Evolutionary conservation across 2,113 vertebrate species (phyloP).

Genomic region (Hyaena hyaena): DNA sequence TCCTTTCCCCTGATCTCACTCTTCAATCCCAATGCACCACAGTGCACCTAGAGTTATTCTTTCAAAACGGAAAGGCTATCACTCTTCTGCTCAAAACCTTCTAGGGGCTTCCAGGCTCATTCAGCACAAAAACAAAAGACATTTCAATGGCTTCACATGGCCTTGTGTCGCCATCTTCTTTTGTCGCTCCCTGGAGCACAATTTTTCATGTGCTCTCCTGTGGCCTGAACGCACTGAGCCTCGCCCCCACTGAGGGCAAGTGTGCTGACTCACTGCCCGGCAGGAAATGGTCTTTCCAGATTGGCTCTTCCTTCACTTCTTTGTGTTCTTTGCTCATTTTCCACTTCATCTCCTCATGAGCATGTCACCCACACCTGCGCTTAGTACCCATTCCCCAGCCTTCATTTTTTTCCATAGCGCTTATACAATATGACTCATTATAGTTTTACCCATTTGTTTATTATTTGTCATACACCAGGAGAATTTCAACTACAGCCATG

Average conservation of each 20-base stretch:
- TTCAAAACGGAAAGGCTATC: neutral
- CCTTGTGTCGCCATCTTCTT: neutral
- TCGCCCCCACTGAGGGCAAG: accelerated
- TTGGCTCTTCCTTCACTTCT: neutral
- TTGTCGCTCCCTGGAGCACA: neutral
- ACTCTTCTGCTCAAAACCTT: neutral
- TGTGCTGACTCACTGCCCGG: accelerated
- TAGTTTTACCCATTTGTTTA: neutral
- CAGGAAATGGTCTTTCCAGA: neutral
- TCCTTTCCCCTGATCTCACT: neutral
- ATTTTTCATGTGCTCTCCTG: neutral
- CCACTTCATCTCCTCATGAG: neutral
- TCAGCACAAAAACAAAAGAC: neutral
- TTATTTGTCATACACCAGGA: neutral
- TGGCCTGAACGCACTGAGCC: neutral
- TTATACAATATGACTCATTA: neutral
- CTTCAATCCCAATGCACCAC: accelerated
- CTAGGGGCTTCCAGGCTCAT: neutral
- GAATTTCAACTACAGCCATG: neutral
- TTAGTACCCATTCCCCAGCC: accelerated
- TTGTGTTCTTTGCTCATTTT: too few species aligned
- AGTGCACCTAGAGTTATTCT: neutral
- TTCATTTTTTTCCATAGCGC: neutral
- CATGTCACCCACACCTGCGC: accelerated
- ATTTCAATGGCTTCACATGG: accelerated